Evolutionary conservation across 2,888 invertebrate species (phyloP).

Genomic region (Nomada ferruginata): DNA sequence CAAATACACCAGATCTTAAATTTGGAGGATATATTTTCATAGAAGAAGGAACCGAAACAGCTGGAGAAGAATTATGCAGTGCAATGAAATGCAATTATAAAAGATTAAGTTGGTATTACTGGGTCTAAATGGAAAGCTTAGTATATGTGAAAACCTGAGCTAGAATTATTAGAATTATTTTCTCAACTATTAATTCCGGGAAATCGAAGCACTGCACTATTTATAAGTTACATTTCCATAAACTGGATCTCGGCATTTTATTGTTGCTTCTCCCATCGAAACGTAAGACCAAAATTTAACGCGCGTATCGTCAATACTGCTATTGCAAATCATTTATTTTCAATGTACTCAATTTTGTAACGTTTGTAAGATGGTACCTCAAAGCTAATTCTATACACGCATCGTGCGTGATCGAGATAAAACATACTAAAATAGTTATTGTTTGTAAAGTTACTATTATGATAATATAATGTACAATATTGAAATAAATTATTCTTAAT

Average conservation of each 20-base stretch:
- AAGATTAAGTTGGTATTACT: background rate
- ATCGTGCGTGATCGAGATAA: slow-evolving; percentile 27
- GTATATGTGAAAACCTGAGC: background rate
- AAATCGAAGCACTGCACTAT: background rate
- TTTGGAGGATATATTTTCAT: background rate
- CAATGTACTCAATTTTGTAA: slow-evolving; percentile 37
- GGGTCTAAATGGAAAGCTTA: background rate
- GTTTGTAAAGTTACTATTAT: slow-evolving; percentile 60
- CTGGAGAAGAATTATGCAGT: background rate
- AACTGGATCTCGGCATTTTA: slow-evolving; percentile 25
- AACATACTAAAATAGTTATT: slow-evolving; percentile 39
- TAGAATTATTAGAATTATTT: slow-evolving; percentile 38
- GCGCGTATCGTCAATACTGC: background rate
- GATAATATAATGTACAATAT: slow-evolving; percentile 55
- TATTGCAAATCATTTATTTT: slow-evolving; percentile 28
- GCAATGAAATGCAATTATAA: background rate
- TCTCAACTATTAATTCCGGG: background rate
- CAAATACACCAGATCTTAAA: slow-evolving; percentile 95
- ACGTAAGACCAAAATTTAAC: slow-evolving; percentile 8
- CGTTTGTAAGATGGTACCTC: slow-evolving; percentile 34
- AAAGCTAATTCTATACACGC: slow-evolving; percentile 35
- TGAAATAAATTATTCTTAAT: slow-evolving; percentile 62
- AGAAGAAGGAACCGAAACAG: background rate
- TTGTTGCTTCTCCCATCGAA: slow-evolving; percentile 17
- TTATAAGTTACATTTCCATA: slow-evolving; percentile 32